phyloP scores from a whole-genome alignment of 2,797 vertebrate genomes.

The Adrianichthys oophorus region DNA sequence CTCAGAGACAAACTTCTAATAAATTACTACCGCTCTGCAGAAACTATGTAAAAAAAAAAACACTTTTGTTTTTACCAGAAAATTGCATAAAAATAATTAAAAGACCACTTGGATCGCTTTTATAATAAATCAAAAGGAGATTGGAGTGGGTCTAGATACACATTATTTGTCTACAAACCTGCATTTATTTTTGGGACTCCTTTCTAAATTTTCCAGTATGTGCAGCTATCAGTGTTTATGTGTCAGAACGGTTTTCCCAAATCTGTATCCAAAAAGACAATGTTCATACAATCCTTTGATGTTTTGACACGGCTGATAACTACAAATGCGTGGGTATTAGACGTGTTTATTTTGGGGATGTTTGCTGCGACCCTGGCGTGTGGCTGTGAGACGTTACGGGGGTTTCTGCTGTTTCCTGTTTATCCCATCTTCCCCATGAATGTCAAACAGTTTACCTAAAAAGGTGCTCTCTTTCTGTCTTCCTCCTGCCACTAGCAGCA shows the following conservation, averaged over 20 bases:
- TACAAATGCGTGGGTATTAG: conserved; percentile 61
- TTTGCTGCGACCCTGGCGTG: conserved; percentile 73
- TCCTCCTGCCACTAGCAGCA: conserved; percentile 35
- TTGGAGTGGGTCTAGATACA: too few species aligned
- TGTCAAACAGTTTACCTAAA: conserved; percentile 80
- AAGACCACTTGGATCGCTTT: too few species aligned
- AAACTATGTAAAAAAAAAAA: too few species aligned
- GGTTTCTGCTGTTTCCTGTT: conserved; percentile 75
- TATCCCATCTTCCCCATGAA: conserved; percentile 71
- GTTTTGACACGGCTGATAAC: conserved; percentile 64
- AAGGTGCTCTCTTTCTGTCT: conserved; percentile 67
- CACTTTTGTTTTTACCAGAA: too few species aligned
- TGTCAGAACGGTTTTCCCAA: conserved; percentile 31
- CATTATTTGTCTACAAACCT: not conserved
- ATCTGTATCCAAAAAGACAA: conserved; percentile 34
- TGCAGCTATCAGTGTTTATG: conserved; percentile 14
- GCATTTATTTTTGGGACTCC: not conserved
- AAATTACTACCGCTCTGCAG: too few species aligned
- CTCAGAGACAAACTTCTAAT: too few species aligned
- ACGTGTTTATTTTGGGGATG: conserved; percentile 71
- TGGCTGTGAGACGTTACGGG: conserved; percentile 66
- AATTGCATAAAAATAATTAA: too few species aligned
- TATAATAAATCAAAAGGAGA: too few species aligned
- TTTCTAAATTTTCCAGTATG: conserved; percentile 1
- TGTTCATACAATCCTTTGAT: conserved; percentile 52